Evolutionary conservation across 2,797 vertebrate species (phyloP).

Genomic region (Paratrypauchen microcephalus): DNA sequence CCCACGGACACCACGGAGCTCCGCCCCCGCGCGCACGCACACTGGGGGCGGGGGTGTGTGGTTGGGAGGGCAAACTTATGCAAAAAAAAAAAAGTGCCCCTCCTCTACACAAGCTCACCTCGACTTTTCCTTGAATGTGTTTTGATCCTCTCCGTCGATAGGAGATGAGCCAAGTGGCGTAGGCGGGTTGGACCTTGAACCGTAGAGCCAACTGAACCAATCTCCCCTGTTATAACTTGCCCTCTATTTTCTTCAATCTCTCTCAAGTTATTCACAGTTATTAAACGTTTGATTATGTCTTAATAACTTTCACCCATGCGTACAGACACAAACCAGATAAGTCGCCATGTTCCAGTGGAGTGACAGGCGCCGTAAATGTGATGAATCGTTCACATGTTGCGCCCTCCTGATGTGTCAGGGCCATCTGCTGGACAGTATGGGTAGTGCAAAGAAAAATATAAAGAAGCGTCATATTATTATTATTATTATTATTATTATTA

Average conservation of each 20-base stretch:
- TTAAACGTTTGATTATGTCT: no score
- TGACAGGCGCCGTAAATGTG: background rate
- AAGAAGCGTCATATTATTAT: no score
- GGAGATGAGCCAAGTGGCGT: constrained; percentile 17
- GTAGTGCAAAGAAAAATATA: background rate
- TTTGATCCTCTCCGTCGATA: constrained; percentile 29
- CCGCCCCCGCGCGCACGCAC: no score
- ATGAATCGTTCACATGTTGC: background rate
- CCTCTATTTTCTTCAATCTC: background rate
- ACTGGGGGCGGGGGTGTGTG: no score
- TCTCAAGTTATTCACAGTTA: no score
- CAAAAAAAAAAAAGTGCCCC: background rate
- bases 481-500: no score
- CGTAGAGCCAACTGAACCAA: background rate
- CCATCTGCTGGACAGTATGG: constrained; percentile 46
- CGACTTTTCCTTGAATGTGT: constrained; percentile 29
- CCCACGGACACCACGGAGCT: background rate
- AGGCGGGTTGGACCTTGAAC: constrained; percentile 18
- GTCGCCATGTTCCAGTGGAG: no score
- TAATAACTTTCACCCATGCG: no score
- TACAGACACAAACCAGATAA: no score
- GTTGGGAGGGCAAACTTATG: background rate
- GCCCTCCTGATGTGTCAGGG: constrained; percentile 16
- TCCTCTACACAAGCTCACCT: constrained; percentile 24
- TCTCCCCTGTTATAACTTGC: background rate